Evolutionary conservation across 2,113 vertebrate genomes (phyloP).

Genomic region (Melanerpes aurifrons): DNA sequence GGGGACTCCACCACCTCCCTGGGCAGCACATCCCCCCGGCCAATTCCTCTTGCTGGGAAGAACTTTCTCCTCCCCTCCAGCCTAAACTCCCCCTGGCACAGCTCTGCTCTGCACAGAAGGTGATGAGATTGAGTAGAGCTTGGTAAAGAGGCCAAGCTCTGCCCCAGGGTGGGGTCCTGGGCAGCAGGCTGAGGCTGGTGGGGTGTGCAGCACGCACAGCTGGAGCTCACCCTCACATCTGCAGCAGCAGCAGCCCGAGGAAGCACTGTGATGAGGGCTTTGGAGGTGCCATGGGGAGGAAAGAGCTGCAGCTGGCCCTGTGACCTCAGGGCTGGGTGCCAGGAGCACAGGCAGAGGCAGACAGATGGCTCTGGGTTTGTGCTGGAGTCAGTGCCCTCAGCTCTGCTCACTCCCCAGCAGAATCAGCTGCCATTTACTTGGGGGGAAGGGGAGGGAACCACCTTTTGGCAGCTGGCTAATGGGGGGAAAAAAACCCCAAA

Average conservation of each 20-base stretch:
- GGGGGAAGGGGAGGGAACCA: too few relatives aligned
- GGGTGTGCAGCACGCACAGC: accelerated
- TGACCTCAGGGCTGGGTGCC: neutral
- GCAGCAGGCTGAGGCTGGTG: neutral
- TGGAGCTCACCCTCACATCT: neutral
- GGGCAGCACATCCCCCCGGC: too few relatives aligned
- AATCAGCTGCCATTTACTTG: neutral
- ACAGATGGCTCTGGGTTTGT: neutral
- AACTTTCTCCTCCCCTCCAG: too few relatives aligned
- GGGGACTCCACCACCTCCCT: too few relatives aligned
- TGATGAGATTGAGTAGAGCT: neutral
- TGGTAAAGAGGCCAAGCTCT: neutral
- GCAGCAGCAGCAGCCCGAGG: neutral
- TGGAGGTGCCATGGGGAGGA: neutral
- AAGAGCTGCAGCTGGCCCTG: neutral
- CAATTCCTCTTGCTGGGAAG: too few relatives aligned
- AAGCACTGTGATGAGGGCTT: accelerated
- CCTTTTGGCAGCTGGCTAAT: neutral
- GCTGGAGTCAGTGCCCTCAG: neutral
- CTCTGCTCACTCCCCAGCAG: neutral
- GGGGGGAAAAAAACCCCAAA: neutral
- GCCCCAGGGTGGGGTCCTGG: accelerated
- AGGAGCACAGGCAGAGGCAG: accelerated
- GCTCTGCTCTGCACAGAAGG: neutral
- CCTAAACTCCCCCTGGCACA: too few relatives aligned